Evolutionary conservation across 2,888 invertebrate species (phyloP), one percentile per base, ranked within the genome.

Genomic region (Melinaea menophilus): DNA sequence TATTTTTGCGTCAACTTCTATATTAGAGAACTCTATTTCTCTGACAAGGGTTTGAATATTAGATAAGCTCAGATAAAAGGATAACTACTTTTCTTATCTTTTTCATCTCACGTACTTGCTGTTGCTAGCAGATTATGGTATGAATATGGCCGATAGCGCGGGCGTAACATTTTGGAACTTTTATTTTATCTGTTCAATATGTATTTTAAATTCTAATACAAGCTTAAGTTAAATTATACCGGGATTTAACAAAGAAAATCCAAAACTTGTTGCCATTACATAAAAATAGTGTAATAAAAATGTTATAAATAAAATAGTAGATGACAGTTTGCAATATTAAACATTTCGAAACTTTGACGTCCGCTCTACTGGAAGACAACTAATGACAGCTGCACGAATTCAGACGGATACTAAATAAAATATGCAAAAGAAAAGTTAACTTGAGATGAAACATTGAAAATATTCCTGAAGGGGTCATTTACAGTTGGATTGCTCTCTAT

Each of bases 21-120:
- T 61, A 59, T 45, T 55, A 48, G 13, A 45, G 51, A 51, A 51
- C 51, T 51, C 31, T 51, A 62, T 62, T 48, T 48, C 55, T 56
- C 41, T 56, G 48, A 54, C 59, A 56, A 59, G 59, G 63, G 63
- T 63, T 63, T 51, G 56, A 51, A 59, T 63, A 59, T 63, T 56
- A 56, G 41, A 48, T 56, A 56, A 51, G 63, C 56, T 59, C 55
- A 63, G 47, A 51, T 51, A 33, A 45, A 33, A 31, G 56, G 56
- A 59, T 63, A 63, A 34, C 55, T 56, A 37, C 41, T n/a, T 11
- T 33, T 7, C 54, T 45, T 59, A 59, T 63, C 63, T 59, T 13
- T 59, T 45, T 35, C 31, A 64, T 60, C 57, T 57, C 60, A 64
- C 60, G 57, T 64, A 60, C 45, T 35, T 34, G 55, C 12, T 48